Conservation (phyloP, 2,113 vertebrate genomes). For the Cyanoliseus patagonus region DNA sequence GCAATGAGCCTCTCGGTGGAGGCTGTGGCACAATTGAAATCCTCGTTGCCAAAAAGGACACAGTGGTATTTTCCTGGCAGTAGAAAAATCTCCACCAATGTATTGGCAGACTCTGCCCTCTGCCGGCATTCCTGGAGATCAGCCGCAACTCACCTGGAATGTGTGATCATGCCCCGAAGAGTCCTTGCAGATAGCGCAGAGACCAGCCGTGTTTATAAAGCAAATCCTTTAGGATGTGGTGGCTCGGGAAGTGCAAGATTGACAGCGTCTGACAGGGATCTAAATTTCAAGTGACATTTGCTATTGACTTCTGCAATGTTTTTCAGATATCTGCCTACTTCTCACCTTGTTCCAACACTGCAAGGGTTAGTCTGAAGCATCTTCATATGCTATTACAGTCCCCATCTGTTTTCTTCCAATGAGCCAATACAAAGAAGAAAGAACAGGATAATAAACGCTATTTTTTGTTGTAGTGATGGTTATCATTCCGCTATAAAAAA, state of each 20-base stretch:
- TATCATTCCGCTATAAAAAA: background rate
- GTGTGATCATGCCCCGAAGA: fast-evolving
- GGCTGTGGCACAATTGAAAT: background rate
- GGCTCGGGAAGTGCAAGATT: background rate
- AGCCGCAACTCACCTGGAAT: background rate
- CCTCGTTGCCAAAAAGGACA: background rate
- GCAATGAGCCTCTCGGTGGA: background rate
- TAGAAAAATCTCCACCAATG: background rate
- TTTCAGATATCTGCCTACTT: constrained; percentile 38
- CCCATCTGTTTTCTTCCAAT: constrained; percentile 12
- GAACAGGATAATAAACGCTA: background rate
- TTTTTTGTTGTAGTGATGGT: background rate
- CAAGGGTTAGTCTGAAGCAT: constrained; percentile 6
- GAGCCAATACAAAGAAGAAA: background rate
- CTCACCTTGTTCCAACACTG: constrained; percentile 11
- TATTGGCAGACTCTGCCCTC: constrained; percentile 60
- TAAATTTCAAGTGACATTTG: constrained; percentile 15
- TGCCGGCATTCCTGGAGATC: constrained; percentile 8
- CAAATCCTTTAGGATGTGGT: background rate
- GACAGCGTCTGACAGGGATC: background rate
- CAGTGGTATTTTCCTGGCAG: background rate
- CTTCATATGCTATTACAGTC: background rate
- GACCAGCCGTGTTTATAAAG: background rate
- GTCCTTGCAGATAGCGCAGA: background rate
- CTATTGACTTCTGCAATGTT: constrained; percentile 5